Percentiles rank a stretch among this genome's conserved stretches.
Conservation (phyloP, 2,888 invertebrate genomes). For the Andrena bucephala region DNA sequence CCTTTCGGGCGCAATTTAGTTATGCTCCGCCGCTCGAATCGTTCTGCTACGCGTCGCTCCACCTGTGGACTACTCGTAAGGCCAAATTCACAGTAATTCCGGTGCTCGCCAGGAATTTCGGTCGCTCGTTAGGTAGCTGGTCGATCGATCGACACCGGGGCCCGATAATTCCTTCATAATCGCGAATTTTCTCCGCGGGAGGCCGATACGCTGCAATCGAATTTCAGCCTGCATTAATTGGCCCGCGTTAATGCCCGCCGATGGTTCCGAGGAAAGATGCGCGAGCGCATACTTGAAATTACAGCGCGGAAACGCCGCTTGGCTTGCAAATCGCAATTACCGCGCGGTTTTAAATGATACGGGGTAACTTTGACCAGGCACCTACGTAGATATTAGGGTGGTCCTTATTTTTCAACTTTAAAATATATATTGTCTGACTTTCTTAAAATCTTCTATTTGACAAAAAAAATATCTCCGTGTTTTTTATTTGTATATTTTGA, state of each 20-base stretch:
- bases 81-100: too few species aligned
- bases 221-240: conserved; percentile 39
- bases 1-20: conserved; percentile 14
- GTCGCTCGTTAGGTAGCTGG: too few species aligned
- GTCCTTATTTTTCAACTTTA: too few species aligned
- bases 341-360: conserved; percentile 1
- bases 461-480: too few species aligned
- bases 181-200: conserved; percentile 10
- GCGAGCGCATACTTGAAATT: conserved; percentile 40
- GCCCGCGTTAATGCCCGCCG: conserved; percentile 37
- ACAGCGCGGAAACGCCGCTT: not conserved
- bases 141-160: not conserved
- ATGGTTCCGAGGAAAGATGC: conserved; percentile 44
- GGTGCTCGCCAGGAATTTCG: too few species aligned
- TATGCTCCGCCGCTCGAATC: conserved; percentile 14
- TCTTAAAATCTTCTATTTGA: too few species aligned
- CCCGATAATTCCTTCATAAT: conserved; percentile 32
- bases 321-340: not conserved
- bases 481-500: too few species aligned
- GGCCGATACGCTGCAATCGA: conserved; percentile 12
- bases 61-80: too few species aligned
- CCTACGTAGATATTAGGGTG: too few species aligned
- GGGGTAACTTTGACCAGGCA: too few species aligned
- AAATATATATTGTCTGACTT: too few species aligned
- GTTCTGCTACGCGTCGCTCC: not conserved